phyloP scores from a whole-genome alignment of 2,888 invertebrate species.

The Drosophila atroscutellata region DNA sequence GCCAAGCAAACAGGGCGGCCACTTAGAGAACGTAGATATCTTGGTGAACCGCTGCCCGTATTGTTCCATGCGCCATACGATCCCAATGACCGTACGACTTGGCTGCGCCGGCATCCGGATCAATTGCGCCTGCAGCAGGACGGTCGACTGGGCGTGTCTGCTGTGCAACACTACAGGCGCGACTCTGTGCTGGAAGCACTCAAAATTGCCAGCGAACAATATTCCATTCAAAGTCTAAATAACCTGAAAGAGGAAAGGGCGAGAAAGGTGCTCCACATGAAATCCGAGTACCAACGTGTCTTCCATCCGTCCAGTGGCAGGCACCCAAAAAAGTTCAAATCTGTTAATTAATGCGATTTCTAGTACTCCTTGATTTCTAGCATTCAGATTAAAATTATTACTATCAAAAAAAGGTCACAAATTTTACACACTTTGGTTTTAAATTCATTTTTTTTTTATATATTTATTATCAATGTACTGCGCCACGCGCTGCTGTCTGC shows the following conservation, averaged over 20 bases:
- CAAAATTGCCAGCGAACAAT: not conserved
- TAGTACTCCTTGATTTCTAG: constrained; percentile 10
- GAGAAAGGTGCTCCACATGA: not conserved
- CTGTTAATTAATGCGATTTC: not conserved
- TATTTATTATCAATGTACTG: constrained; percentile 26
- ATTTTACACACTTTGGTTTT: constrained; percentile 7
- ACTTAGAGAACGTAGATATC: constrained; percentile 9
- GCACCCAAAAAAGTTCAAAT: not conserved
- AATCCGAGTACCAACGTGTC: constrained; percentile 22
- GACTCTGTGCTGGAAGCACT: not conserved
- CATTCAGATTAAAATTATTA: not conserved
- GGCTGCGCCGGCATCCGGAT: constrained; percentile 27
- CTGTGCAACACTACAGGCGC: constrained; percentile 18
- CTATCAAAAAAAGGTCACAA: constrained; percentile 9
- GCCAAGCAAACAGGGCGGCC: not conserved
- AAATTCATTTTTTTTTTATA: constrained; percentile 5
- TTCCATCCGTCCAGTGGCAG: not conserved
- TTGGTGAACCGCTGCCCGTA: constrained; percentile 1
- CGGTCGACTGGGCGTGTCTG: not conserved
- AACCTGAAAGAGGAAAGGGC: not conserved
- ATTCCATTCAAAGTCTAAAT: constrained; percentile 30
- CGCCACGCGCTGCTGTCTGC: constrained; percentile 29
- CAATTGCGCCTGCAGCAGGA: constrained; percentile 12
- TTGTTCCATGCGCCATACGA: constrained; percentile 26
- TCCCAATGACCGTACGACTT: not conserved